Percentiles rank a stretch among this genome's conserved stretches.
Conservation (phyloP, 2,797 vertebrate species). For the Margarornis squamiger region DNA sequence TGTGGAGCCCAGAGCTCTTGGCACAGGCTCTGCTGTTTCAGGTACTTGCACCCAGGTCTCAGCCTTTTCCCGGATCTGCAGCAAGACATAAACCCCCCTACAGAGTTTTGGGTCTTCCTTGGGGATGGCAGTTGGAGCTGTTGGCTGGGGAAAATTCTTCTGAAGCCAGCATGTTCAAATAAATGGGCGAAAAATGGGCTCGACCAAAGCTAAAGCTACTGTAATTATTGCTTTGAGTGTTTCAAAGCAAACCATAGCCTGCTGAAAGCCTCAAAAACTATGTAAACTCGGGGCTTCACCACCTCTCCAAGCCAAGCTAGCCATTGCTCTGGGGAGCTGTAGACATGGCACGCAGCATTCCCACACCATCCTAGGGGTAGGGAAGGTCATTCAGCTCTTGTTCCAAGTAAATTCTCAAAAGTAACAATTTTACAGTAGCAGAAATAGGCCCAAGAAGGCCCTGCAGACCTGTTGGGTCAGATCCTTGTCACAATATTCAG, state of each 20-base stretch:
- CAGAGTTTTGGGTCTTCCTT: not conserved
- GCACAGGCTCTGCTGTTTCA: not conserved
- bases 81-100: not conserved
- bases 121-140: not conserved
- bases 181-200: not conserved
- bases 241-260: not conserved
- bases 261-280: not conserved
- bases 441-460: not conserved
- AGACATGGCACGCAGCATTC: not conserved
- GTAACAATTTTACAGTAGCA: not conserved
- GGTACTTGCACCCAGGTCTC: not conserved
- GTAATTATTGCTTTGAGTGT: not conserved
- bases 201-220: not conserved
- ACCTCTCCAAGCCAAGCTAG: not conserved
- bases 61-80: not conserved
- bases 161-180: not conserved
- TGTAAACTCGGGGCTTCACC: not conserved
- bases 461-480: not conserved
- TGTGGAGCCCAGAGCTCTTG: not conserved
- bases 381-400: not conserved
- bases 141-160: not conserved
- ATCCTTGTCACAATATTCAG: not conserved
- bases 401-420: not conserved
- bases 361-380: not conserved
- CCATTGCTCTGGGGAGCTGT: not conserved